These are phyloP conservation scores for Patella caerulea DNA, from an alignment of 2,888 invertebrate species.

Conservation along the genomic window DNA sequence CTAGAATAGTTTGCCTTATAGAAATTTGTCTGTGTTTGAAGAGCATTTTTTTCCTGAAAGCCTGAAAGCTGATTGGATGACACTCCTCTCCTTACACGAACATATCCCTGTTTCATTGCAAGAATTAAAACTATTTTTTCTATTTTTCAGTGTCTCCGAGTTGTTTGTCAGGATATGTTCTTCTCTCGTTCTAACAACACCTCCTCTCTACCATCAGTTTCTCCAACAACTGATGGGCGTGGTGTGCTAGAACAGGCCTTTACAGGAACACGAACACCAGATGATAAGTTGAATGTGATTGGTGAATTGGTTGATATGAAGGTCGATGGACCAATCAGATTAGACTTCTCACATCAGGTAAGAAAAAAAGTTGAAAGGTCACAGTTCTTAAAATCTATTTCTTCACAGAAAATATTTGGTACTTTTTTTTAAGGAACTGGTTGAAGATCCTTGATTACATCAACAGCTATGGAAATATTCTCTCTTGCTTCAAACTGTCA, in stretches of 20 bases:
- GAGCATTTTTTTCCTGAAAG: no score
- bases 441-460: no score
- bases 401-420: no score
- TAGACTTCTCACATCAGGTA: slow-evolving; percentile 57
- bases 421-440: no score
- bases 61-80: no score
- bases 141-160: slow-evolving; percentile 57
- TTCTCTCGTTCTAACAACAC: slow-evolving; percentile 64
- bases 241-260: slow-evolving; percentile 62
- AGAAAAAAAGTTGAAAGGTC: neutral
- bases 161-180: slow-evolving; percentile 71
- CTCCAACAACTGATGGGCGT: slow-evolving; percentile 44
- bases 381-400: no score
- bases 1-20: no score
- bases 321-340: slow-evolving; percentile 52
- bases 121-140: neutral
- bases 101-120: no score
- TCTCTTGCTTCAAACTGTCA: no score
- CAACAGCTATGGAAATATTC: no score
- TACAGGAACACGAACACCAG: slow-evolving; percentile 48
- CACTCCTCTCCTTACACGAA: no score
- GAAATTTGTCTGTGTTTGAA: no score
- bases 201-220: slow-evolving; percentile 47
- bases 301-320: slow-evolving; percentile 63
- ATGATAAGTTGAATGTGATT: slow-evolving; percentile 56